Base-by-base conservation (phyloP, 1,140 invertebrate genomes). In the Hermetia illucens region DNA sequence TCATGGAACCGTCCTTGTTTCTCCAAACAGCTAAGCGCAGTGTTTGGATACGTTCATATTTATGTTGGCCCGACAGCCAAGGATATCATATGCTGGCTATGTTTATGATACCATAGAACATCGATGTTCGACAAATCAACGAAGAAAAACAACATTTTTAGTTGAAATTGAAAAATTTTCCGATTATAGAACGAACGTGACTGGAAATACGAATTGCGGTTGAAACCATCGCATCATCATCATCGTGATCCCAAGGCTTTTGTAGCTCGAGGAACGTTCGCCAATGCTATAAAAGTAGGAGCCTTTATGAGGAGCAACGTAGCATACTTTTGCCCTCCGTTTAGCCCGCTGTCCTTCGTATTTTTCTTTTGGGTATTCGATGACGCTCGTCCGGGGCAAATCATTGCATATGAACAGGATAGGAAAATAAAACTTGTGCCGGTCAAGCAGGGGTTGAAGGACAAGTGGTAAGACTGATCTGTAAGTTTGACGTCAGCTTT, bases 141-240 rank as follows among this genome's bases (percentile, higher is more conserved):
- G 24, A n/a, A n/a, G 24, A 27, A 27, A 27, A 27, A 27, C 24
- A 27, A 27, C 24, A 27, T 27, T 27, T 27, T 27, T 27, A 27
- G 24, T 27, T 27, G 24, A 27, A 27, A 27, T 27, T 27, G 24
- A 27, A 27, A 27, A 27, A 27, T 27, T 9, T 27, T 27, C 24
- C 24, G 24, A 27, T 27, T 27, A 27, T 27, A 27, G 24, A 8
- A 8, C 8, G 13, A 27, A 27, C 24, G 24, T 27, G 24, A 27
- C 24, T 27, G 24, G 24, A 27, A 27, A 27, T 27, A 27, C 24
- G 24, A 27, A 27, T 9, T 13, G 24, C 8, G 8, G 13, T 27
- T 8, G 24, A 8, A 13, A 13, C 8, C 24, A 9, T 8, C 24
- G 24, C 8, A 8, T 8, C 8, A 9, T 13, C 24, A 27, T 27